A percentile compares a stretch with the other conserved stretches of the same genome.
Conservation (phyloP, 2,797 vertebrate species). For the Novumbra hubbsi region DNA sequence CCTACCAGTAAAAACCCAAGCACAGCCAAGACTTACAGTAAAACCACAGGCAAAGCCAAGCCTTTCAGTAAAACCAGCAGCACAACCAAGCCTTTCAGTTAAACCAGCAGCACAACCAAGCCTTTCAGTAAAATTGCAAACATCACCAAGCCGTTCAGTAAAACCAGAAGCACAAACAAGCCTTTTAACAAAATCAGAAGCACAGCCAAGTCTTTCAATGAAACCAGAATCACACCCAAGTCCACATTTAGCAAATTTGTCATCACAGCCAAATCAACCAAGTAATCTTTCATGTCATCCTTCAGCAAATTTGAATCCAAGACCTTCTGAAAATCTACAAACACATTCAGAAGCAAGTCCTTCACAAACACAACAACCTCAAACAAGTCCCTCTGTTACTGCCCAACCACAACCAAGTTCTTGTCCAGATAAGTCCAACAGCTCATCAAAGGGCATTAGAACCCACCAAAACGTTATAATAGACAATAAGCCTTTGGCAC, state of each 20-base stretch:
- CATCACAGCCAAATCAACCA: neutral
- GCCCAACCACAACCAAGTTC: too few species aligned
- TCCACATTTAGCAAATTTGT: neutral
- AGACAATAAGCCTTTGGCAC: neutral
- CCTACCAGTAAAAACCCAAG: neutral
- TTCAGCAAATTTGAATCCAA: neutral
- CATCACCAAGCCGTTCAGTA: neutral
- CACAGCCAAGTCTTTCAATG: neutral
- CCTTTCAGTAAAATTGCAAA: neutral
- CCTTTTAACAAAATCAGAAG: neutral
- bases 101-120: neutral
- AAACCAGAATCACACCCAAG: neutral
- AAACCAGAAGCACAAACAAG: neutral
- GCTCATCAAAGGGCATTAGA: slow-evolving; percentile 23
- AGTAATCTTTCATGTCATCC: neutral
- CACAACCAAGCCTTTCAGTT: neutral
- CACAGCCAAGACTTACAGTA: neutral
- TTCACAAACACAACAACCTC: neutral
- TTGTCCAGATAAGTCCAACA: neutral
- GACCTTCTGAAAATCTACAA: neutral
- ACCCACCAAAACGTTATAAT: neutral
- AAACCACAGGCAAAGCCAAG: neutral
- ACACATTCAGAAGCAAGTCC: neutral
- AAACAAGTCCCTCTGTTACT: too few species aligned
- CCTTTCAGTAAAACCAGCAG: neutral